Base-by-base conservation (phyloP, 1,140 invertebrate genomes). In the Drosophila repleta region DNA sequence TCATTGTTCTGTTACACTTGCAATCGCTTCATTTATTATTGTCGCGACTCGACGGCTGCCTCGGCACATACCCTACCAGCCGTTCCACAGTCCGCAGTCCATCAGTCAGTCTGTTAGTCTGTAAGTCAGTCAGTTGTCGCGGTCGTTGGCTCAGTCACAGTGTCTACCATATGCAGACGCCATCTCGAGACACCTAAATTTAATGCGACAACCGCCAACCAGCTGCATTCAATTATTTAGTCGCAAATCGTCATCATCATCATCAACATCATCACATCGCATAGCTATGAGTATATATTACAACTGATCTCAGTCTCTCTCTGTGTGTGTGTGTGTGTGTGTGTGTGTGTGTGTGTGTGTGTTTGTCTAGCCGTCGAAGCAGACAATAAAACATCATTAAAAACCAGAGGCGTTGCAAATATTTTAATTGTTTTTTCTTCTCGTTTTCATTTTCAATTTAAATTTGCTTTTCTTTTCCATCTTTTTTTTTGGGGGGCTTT, bases 1-100 rank as follows among this genome's bases (percentile, higher is more conserved):
- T 90, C 85, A 85, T 90, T 90, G 85, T 90, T 90, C 75, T 84
- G 85, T 90, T 90, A 90, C 80, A 84, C 85, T 89, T 89, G 80
- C 80, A 90, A 90, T 90, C 74, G 85, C 79, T 89, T 89, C 78
- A 85, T 89, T 85, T 83, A 85, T 89, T 89, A 89, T 81, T 76
- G 81, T 81, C 74, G 82, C 74, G 65, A 67, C 64, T 77, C 56
- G 66, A 48, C 58, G 57, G 24, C 58, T 56, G 52, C 43, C 60
- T 35, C n/a, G 17, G 6, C 53, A 7, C 29, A 35, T 35, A 35
- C 21, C 35, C 7, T 10, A 6, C 24, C n/a, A 4, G 17, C 43
- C 15, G 17, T 43, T 41, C 13, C 35, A 39, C 45, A 56, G 57
- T 41, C 13, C 35, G 20, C 45, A 56, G 57, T 64, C 72, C 24